phyloP scores from a whole-genome alignment of 2,888 invertebrate genomes.

The Atrina japonica region DNA sequence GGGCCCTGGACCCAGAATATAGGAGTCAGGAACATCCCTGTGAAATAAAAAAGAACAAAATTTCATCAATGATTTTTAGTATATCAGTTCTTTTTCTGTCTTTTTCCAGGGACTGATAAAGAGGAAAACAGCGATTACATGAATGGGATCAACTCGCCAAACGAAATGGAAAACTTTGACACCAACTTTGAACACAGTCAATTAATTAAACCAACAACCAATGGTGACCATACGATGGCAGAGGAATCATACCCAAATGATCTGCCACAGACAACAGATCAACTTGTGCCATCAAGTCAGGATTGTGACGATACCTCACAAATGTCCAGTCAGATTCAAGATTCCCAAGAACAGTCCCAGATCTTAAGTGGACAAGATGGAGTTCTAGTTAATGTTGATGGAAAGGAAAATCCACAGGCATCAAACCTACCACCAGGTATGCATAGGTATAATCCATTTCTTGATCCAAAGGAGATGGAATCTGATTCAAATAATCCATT shows the following conservation, averaged over 20 bases:
- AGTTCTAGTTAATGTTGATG: slow-evolving; percentile 14
- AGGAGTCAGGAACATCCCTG: too few species aligned
- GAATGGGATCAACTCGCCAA: slow-evolving; percentile 19
- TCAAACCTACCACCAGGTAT: slow-evolving; percentile 14
- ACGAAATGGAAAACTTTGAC: slow-evolving; percentile 14
- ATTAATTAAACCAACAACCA: too few species aligned
- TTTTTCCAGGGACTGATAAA: too few species aligned
- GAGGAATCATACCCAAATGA: too few species aligned
- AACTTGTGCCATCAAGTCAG: slow-evolving; percentile 2
- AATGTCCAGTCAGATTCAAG: too few species aligned
- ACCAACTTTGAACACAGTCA: slow-evolving; percentile 7
- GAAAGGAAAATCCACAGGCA: slow-evolving; percentile 7
- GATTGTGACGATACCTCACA: too few species aligned
- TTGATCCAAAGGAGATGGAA: slow-evolving; percentile 11
- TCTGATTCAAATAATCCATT: slow-evolving; percentile 18
- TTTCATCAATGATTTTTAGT: too few species aligned
- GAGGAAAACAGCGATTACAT: neutral
- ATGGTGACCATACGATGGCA: too few species aligned
- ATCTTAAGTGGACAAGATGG: neutral
- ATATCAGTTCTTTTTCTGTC: too few species aligned
- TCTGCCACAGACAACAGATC: slow-evolving; percentile 1
- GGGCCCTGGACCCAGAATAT: too few species aligned
- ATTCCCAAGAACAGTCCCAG: too few species aligned
- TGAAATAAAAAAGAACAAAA: too few species aligned
- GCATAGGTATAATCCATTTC: slow-evolving; percentile 14